Conservation (phyloP, 2,113 vertebrate genomes). For the Nematolebias whitei region DNA sequence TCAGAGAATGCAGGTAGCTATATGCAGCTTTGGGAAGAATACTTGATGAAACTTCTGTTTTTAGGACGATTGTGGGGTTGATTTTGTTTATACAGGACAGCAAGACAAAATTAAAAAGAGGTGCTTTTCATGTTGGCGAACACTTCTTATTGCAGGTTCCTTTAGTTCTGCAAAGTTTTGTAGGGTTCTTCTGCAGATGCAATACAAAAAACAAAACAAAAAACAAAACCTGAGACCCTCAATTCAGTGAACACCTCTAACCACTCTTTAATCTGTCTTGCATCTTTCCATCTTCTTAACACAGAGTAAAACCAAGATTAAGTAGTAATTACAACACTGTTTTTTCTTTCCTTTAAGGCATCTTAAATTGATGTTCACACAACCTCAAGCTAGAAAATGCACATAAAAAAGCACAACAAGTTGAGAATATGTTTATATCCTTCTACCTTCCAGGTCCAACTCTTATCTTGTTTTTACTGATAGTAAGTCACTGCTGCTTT, state of each 20-base stretch:
- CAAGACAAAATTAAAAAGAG: too few species aligned
- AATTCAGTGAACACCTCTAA: not conserved
- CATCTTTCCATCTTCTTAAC: not conserved
- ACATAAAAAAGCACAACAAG: not conserved
- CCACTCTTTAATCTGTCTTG: not conserved
- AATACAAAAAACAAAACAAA: too few species aligned
- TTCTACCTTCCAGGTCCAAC: not conserved
- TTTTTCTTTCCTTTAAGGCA: not conserved
- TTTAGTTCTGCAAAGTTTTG: not conserved
- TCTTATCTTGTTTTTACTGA: not conserved
- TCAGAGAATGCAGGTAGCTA: too few species aligned
- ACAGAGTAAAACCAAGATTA: not conserved
- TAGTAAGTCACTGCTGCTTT: constrained; percentile 6
- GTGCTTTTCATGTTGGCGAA: too few species aligned
- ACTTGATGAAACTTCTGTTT: too few species aligned
- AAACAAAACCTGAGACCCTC: too few species aligned
- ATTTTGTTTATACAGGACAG: too few species aligned
- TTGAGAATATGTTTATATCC: not conserved
- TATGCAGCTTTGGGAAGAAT: too few species aligned
- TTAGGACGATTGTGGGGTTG: too few species aligned
- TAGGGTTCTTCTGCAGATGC: not conserved
- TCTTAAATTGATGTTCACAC: constrained; percentile 8
- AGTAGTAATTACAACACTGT: not conserved
- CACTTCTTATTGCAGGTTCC: not conserved
- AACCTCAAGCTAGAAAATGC: not conserved